phyloP scores from a whole-genome alignment of 2,888 invertebrate genomes.

The Eupithecia tripunctaria region DNA sequence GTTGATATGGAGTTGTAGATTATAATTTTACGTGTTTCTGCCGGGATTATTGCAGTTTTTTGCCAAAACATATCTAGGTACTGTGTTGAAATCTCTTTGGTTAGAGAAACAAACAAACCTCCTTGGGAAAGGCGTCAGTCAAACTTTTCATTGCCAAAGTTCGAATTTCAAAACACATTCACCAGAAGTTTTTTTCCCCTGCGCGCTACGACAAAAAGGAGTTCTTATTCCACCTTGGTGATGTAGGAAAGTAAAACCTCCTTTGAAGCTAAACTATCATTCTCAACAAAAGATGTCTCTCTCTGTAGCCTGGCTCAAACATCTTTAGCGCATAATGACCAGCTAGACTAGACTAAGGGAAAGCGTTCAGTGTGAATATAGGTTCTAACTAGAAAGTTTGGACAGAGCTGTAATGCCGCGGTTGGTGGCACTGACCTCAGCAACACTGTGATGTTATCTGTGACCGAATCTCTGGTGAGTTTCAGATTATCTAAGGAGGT shows the following conservation, averaged over 20 bases:
- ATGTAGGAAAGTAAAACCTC: not conserved
- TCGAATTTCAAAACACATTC: not conserved
- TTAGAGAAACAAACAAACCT: not conserved
- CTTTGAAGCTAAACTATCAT: not conserved
- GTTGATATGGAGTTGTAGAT: constrained; percentile 28
- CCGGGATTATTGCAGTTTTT: not conserved
- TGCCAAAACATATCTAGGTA: not conserved
- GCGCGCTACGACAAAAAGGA: not conserved
- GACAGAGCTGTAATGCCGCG: constrained; percentile 43
- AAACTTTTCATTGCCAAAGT: not conserved
- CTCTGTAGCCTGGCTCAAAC: not conserved
- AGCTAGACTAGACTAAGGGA: constrained; percentile 17
- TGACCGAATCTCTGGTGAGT: constrained; percentile 4
- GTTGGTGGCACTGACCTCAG: constrained; percentile 36
- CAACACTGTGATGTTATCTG: constrained; percentile 22
- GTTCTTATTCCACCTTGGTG: not conserved
- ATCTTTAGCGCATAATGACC: not conserved
- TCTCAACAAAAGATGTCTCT: not conserved
- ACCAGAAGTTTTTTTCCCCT: not conserved
- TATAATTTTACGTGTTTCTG: constrained; percentile 16
- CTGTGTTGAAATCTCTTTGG: not conserved
- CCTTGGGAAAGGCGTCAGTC: not conserved
- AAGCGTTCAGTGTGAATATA: constrained; percentile 22
- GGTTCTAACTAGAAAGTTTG: constrained; percentile 48
- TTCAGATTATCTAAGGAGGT: constrained; percentile 2